Evolutionary conservation across 2,113 vertebrate genomes (phyloP).

Genomic region (Excalfactoria chinensis): DNA sequence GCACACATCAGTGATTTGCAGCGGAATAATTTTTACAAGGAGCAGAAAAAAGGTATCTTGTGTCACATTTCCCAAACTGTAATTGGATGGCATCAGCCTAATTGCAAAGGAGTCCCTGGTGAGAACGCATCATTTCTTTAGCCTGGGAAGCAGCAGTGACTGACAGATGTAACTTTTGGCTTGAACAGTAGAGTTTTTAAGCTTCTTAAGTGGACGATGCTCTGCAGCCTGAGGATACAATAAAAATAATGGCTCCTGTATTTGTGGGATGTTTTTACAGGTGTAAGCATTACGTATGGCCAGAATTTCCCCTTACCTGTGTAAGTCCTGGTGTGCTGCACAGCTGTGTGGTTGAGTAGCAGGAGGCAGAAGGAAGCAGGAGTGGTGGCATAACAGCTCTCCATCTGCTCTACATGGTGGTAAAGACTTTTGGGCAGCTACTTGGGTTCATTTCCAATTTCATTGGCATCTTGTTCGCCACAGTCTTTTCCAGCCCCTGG

Average conservation of each 20-base stretch:
- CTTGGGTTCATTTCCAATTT: not conserved
- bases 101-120: not conserved
- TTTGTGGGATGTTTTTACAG: not conserved
- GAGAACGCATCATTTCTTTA: not conserved
- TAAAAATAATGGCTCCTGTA: fast-evolving
- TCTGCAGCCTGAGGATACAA: not conserved
- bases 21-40: not conserved
- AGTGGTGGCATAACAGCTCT: not conserved
- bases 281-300: fast-evolving
- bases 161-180: not conserved
- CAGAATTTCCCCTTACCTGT: not conserved
- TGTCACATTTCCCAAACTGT: not conserved
- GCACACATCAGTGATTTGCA: not conserved
- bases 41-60: not conserved
- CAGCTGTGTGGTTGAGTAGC: not conserved
- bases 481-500: not conserved
- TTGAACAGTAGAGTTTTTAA: not conserved
- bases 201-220: not conserved
- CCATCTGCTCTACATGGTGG: fast-evolving
- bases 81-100: not conserved
- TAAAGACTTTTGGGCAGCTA: not conserved
- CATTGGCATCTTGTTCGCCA: fast-evolving
- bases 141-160: not conserved
- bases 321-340: not conserved
- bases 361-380: not conserved